These are phyloP conservation scores for Agapostemon virescens DNA, from an alignment of 2,888 invertebrate genomes.

Conservation along the genomic window DNA sequence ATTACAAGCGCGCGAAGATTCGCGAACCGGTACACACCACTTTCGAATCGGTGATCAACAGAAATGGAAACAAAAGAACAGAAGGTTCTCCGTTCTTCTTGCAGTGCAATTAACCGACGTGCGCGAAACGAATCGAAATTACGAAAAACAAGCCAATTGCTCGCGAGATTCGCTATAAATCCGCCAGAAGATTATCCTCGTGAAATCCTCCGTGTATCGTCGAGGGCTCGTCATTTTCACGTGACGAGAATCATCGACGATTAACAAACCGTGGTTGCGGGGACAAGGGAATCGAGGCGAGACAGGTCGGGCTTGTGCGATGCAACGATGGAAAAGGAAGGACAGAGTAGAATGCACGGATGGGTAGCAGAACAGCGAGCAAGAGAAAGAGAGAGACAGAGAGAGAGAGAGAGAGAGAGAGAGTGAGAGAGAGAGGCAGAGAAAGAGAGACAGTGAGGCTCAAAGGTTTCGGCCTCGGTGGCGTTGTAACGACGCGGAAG, in stretches of 20 bases:
- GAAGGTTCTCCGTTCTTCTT: no score
- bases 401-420: not conserved
- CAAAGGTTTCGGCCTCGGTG: conserved; percentile 51
- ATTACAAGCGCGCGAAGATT: no score
- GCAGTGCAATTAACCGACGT: not conserved
- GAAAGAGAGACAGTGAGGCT: conserved; percentile 20
- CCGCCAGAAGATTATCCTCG: not conserved
- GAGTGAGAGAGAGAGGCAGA: not conserved
- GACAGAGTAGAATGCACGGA: not conserved
- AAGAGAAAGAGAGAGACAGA: not conserved
- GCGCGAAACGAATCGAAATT: not conserved
- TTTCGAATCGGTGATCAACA: no score
- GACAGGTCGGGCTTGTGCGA: not conserved
- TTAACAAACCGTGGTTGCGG: not conserved
- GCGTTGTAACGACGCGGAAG: conserved; percentile 56
- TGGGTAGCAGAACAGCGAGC: not conserved
- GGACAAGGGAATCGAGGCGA: not conserved
- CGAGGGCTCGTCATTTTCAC: not conserved
- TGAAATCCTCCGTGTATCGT: not conserved
- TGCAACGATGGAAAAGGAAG: not conserved
- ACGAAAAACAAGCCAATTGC: not conserved
- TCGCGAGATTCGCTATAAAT: not conserved
- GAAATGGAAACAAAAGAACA: no score
- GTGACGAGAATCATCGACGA: not conserved
- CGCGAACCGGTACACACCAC: no score